Conservation (phyloP, 2,113 vertebrate genomes). For the Dunckerocampus dactyliophorus region DNA sequence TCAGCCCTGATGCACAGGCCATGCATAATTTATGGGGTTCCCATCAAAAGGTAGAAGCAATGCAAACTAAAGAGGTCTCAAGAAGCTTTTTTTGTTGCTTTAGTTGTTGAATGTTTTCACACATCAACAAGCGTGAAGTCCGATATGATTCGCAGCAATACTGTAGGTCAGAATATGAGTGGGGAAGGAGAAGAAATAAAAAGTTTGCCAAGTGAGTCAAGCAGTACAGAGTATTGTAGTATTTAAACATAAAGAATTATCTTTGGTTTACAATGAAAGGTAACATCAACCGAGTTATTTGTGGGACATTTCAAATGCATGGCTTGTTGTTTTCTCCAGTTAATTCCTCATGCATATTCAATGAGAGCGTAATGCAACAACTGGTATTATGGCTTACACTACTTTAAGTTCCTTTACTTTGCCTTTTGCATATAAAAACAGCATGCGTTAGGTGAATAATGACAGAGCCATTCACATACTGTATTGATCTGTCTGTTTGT, state of each 20-base stretch:
- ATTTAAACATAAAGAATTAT: conserved; percentile 16
- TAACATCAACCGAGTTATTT: conserved; percentile 29
- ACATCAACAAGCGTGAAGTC: conserved; percentile 64
- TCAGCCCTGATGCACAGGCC: conserved; percentile 63
- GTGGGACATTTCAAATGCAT: conserved; percentile 39
- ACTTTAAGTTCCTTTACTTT: conserved; percentile 32
- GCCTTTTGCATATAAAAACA: conserved; percentile 41
- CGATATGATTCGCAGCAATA: conserved; percentile 43
- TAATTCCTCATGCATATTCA: conserved; percentile 42
- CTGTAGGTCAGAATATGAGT: conserved; percentile 33
- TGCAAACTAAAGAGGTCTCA: conserved; percentile 63
- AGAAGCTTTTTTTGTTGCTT: conserved; percentile 48
- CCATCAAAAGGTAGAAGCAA: conserved; percentile 71
- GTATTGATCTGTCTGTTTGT: conserved; percentile 69
- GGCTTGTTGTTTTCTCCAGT: conserved; percentile 29
- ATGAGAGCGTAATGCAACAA: conserved; percentile 31
- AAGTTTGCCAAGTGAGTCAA: conserved; percentile 14
- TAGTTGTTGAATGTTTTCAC: conserved; percentile 64
- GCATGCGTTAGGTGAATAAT: conserved; percentile 67
- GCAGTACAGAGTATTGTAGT: conserved; percentile 8
- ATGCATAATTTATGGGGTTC: conserved; percentile 73
- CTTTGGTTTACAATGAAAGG: conserved; percentile 20
- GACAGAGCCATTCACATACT: conserved; percentile 59
- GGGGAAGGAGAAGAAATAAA: not conserved
- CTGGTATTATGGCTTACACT: conserved; percentile 30